phyloP scores from a whole-genome alignment of 2,797 vertebrate genomes.

The Pangasius sanitwongsei region DNA sequence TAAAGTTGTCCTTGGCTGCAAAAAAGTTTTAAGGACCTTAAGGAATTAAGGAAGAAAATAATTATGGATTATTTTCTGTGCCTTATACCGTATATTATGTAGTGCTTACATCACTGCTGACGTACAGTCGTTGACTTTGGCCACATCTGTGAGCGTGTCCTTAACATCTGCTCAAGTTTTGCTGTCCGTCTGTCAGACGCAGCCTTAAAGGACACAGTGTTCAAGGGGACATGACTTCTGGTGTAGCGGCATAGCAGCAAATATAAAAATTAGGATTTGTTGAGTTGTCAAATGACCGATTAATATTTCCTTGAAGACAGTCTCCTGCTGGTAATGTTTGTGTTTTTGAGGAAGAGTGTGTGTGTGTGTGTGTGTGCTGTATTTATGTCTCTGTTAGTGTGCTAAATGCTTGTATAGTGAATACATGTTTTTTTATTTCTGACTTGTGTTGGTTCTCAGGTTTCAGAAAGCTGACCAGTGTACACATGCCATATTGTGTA shows the following conservation, averaged over 20 bases:
- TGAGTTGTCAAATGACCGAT: neutral
- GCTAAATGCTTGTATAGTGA: neutral
- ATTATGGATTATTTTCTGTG: neutral
- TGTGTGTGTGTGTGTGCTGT: neutral
- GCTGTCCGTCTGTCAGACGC: constrained; percentile 7
- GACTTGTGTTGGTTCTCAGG: too few species aligned
- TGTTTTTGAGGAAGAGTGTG: neutral
- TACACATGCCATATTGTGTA: too few species aligned
- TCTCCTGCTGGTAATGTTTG: neutral
- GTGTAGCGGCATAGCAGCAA: neutral
- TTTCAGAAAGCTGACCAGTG: too few species aligned
- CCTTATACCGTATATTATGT: neutral
- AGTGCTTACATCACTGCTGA: neutral
- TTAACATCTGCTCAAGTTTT: constrained; percentile 51
- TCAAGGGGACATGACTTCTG: neutral
- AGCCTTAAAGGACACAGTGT: neutral
- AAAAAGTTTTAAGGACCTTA: neutral
- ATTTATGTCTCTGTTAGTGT: neutral
- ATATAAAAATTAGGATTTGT: neutral
- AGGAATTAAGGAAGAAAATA: neutral
- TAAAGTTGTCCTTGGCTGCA: neutral
- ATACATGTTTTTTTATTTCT: too few species aligned
- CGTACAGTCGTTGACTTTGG: constrained; percentile 38
- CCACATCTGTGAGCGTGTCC: constrained; percentile 46
- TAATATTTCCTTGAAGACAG: neutral